Conservation (phyloP, 2,113 vertebrate species). For the Lutjanus erythropterus region DNA sequence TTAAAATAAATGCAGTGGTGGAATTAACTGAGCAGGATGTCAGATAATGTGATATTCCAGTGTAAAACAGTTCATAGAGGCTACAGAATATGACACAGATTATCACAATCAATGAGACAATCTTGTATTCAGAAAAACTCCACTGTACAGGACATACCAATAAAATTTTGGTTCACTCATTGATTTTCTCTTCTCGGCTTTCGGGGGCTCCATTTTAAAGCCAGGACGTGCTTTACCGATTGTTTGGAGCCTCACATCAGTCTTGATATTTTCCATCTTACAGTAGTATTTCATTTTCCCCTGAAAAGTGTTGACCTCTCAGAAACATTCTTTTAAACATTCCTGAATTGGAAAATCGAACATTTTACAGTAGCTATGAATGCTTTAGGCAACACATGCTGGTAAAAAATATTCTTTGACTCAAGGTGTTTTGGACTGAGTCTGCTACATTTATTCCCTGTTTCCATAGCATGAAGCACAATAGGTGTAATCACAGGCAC, state of each 20-base stretch:
- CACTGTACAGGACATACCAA: neutral
- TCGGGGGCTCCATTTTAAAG: neutral
- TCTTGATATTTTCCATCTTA: slow-evolving; percentile 28
- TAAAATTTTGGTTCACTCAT: slow-evolving; percentile 11
- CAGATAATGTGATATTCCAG: slow-evolving; percentile 19
- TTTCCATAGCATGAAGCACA: slow-evolving; percentile 63
- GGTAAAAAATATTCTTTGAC: neutral
- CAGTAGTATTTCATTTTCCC: slow-evolving; percentile 38
- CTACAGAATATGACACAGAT: neutral
- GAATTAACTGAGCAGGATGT: neutral
- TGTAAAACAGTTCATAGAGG: neutral
- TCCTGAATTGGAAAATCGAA: slow-evolving; percentile 53
- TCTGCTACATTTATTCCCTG: slow-evolving; percentile 34
- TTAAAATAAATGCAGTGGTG: neutral
- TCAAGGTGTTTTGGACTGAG: slow-evolving; percentile 3
- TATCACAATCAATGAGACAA: slow-evolving; percentile 9
- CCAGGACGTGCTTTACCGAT: neutral
- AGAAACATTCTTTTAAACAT: slow-evolving; percentile 32
- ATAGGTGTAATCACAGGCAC: slow-evolving; percentile 75
- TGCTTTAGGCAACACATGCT: slow-evolving; percentile 35
- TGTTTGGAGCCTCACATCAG: slow-evolving; percentile 24
- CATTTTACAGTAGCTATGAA: slow-evolving; percentile 28
- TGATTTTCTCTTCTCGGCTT: slow-evolving; percentile 28
- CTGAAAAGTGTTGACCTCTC: slow-evolving; percentile 35
- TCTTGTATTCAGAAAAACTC: slow-evolving; percentile 15